phyloP scores from a whole-genome alignment of 1,140 invertebrate genomes.

The Asbolus verrucosus region DNA sequence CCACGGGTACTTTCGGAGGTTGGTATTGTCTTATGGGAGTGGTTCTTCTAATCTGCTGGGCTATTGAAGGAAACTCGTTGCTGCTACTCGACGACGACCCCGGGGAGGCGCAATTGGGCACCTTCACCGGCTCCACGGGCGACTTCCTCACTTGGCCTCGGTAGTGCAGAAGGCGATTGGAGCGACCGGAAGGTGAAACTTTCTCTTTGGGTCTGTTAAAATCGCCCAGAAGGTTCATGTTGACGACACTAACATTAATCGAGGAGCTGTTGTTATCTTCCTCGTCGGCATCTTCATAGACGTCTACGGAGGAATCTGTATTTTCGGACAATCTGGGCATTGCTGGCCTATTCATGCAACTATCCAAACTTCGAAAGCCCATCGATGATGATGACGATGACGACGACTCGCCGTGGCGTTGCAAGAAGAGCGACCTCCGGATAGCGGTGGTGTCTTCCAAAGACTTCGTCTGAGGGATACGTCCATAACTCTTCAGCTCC shows the following conservation, averaged over 20 bases:
- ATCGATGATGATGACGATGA: slow-evolving; percentile 70
- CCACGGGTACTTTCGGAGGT: slow-evolving; percentile 44
- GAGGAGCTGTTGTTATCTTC: slow-evolving; percentile 69
- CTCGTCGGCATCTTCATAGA: slow-evolving; percentile 70
- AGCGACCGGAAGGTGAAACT: slow-evolving; percentile 65
- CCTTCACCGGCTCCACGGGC: slow-evolving; percentile 64
- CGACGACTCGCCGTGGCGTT: slow-evolving; percentile 69
- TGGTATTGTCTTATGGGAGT: slow-evolving; percentile 60
- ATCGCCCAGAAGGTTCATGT: slow-evolving; percentile 32
- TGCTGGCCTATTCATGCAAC: slow-evolving; percentile 63
- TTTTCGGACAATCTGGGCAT: slow-evolving; percentile 71
- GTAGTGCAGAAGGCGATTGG: slow-evolving; percentile 58
- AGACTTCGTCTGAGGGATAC: slow-evolving; percentile 70
- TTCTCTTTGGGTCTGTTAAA: slow-evolving; percentile 58
- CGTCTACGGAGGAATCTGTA: slow-evolving; percentile 70
- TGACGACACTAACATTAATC: slow-evolving; percentile 62
- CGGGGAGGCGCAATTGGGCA: slow-evolving; percentile 65
- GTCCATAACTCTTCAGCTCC: slow-evolving; percentile 31
- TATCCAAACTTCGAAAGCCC: slow-evolving; percentile 71
- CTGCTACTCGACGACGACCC: slow-evolving; percentile 67
- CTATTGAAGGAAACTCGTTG: slow-evolving; percentile 60
- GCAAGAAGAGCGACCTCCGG: slow-evolving; percentile 67
- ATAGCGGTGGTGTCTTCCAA: slow-evolving; percentile 69
- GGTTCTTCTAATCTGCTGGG: slow-evolving; percentile 62
- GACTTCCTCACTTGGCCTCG: slow-evolving; percentile 65